Evolutionary conservation across 1,140 invertebrate genomes (phyloP).

Genomic region (Adoxophyes honmai): DNA sequence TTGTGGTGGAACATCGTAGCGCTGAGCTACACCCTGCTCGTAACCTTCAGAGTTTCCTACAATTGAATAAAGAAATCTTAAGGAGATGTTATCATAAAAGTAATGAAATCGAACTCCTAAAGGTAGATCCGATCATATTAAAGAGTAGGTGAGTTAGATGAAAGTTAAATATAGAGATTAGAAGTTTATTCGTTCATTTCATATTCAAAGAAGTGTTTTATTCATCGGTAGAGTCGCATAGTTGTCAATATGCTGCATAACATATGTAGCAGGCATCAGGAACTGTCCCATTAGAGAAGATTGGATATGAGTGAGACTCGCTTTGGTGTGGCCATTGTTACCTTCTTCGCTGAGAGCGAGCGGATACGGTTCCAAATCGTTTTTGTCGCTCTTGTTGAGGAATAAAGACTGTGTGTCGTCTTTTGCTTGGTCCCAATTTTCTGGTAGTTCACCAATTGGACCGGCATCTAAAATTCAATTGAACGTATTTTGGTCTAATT

Average conservation of each 20-base stretch:
- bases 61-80: too few species aligned
- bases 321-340: constrained; percentile 36
- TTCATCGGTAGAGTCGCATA: neutral
- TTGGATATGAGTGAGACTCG: constrained; percentile 12
- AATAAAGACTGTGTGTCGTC: constrained; percentile 74
- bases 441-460: constrained; percentile 66
- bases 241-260: constrained; percentile 6
- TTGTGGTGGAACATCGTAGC: constrained; percentile 50
- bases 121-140: neutral
- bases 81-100: too few species aligned
- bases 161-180: constrained; percentile 1
- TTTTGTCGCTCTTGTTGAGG: constrained; percentile 76
- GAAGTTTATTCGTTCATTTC: neutral
- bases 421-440: constrained; percentile 76
- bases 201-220: neutral
- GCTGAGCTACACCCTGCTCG: constrained; percentile 60
- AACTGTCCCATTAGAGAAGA: constrained; percentile 15
- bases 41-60: constrained; percentile 64
- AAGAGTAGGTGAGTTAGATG: neutral
- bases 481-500: constrained; percentile 8
- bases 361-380: constrained; percentile 75
- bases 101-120: too few species aligned
- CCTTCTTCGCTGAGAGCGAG: constrained; percentile 75
- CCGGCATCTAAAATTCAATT: constrained; percentile 51
- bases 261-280: constrained; percentile 3